Conservation (phyloP, 1,140 invertebrate species). For the Papilio polyxenes region DNA sequence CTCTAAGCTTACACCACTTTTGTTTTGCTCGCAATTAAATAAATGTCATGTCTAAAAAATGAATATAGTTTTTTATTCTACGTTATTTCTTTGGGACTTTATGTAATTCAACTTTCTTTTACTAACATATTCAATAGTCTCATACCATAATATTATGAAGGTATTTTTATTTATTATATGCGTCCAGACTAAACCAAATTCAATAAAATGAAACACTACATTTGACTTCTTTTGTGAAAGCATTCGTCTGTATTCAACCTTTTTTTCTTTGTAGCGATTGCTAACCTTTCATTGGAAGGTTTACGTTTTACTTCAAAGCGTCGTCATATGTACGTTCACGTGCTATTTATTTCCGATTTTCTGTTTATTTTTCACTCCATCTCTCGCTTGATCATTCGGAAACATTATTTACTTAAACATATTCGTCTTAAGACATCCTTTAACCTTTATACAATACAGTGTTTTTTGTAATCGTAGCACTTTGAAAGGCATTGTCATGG, state of each 20-base stretch:
- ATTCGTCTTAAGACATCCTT: constrained; percentile 35
- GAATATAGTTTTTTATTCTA: no score
- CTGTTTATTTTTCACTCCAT: constrained; percentile 65
- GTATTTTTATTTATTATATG: not conserved
- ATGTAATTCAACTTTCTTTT: not conserved
- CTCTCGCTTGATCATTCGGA: constrained; percentile 58
- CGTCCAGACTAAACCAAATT: not conserved
- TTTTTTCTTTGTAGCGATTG: constrained; percentile 10
- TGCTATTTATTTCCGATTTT: constrained; percentile 64
- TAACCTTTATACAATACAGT: not conserved
- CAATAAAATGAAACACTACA: constrained; percentile 20
- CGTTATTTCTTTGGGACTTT: no score
- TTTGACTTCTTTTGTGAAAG: constrained; percentile 25
- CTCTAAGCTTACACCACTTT: not conserved
- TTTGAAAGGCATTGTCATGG: not conserved
- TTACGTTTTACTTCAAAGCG: constrained; percentile 56
- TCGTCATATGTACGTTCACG: constrained; percentile 59
- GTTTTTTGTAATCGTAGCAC: not conserved
- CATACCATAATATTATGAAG: not conserved
- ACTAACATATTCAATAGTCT: not conserved
- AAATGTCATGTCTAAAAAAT: not conserved
- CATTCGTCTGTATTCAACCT: constrained; percentile 16
- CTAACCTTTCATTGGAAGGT: constrained; percentile 55
- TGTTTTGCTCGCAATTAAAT: not conserved
- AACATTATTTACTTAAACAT: constrained; percentile 63